A percentile compares a stretch with the other conserved stretches of the same genome.
Evolutionary conservation across 2,888 invertebrate species (phyloP).

Genomic region (Nemapogon koenigi): DNA sequence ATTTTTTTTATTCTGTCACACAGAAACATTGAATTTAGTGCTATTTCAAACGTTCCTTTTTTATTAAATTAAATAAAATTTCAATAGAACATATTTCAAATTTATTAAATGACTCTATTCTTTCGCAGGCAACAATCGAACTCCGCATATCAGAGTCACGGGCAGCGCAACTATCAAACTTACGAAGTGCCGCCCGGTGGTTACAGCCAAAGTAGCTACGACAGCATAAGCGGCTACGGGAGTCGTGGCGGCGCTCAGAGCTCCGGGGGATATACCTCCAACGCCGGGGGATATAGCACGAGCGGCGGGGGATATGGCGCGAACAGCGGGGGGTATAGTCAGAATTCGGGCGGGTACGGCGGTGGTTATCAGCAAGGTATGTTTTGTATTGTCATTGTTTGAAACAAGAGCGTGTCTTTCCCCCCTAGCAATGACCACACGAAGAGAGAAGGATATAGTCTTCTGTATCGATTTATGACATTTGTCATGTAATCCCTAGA

Average conservation of each 20-base stretch:
- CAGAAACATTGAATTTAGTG: too few species aligned
- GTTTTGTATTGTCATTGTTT: too few species aligned
- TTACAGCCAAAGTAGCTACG: constrained; percentile 18
- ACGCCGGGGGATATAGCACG: background rate
- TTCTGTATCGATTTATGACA: too few species aligned
- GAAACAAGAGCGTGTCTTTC: too few species aligned
- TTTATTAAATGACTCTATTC: background rate
- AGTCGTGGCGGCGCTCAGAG: constrained; percentile 15
- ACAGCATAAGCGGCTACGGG: constrained; percentile 21
- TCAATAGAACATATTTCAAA: too few species aligned
- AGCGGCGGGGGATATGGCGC: background rate
- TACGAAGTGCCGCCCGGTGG: constrained; percentile 44
- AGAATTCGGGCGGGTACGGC: constrained; percentile 8
- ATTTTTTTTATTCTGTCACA: too few species aligned
- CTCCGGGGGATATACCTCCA: constrained; percentile 18
- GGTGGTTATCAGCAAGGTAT: constrained; percentile 6
- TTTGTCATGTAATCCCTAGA: too few species aligned
- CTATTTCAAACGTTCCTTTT: too few species aligned
- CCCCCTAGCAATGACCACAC: too few species aligned
- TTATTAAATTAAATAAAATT: too few species aligned
- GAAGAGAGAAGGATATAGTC: too few species aligned
- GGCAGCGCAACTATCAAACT: constrained; percentile 34
- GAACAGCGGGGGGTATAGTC: background rate
- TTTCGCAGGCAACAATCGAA: constrained; percentile 34
- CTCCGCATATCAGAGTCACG: too few species aligned